Evolutionary conservation across 1,140 invertebrate genomes (phyloP), one percentile per base, ranked within the genome.

Genomic region (Tenebrio molitor): DNA sequence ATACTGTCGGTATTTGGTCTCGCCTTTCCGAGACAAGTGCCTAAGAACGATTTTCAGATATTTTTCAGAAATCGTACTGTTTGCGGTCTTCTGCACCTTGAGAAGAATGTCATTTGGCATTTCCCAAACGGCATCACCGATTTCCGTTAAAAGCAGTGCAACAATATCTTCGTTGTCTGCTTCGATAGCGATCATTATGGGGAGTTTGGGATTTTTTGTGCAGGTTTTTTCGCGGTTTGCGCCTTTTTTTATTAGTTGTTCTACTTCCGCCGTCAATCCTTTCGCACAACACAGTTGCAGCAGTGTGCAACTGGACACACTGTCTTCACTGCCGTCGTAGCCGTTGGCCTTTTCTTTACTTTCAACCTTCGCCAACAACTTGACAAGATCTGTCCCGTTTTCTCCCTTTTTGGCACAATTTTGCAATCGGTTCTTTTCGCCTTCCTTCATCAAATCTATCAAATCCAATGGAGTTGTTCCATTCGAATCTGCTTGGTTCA

Each of bases 211-310:
- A 39, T 39, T 39, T 12, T 39, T 39, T 12, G 3, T 0, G 36
- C 2, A 8, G 12, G 2, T 12, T 12, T 39, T 39, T 5, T 0
- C 12, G 2, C 5, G 36, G 12, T 2, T 8, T 8, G 36, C 36
- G 0, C 36, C 36, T 2, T 39, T 41, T 66, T 66, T 34, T 19
- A 66, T 17, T n/a, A 66, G 42, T 3, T 44, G 23, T 19, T 25
- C 17, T 6, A 66, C 64, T 23, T 12, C 8, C n/a, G 19, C 1
- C 10, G 36, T 66, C 17, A 66, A 4, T 2, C 64, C 64, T 66
- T 66, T 66, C 7, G 23, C 36, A 44, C 64, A 66, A 12, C 15
- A 41, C 4, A 66, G 2, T 6, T 66, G 64, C 23, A 66, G 12
- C 1, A 41, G 14, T 42, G 64, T 66, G 21, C 64, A 66, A 23